A percentile compares a stretch with the other conserved stretches of the same genome.
These are phyloP conservation scores for Dicerorhinus sumatrensis DNA, from an alignment of 2,113 vertebrate genomes.

Conservation along the genomic window DNA sequence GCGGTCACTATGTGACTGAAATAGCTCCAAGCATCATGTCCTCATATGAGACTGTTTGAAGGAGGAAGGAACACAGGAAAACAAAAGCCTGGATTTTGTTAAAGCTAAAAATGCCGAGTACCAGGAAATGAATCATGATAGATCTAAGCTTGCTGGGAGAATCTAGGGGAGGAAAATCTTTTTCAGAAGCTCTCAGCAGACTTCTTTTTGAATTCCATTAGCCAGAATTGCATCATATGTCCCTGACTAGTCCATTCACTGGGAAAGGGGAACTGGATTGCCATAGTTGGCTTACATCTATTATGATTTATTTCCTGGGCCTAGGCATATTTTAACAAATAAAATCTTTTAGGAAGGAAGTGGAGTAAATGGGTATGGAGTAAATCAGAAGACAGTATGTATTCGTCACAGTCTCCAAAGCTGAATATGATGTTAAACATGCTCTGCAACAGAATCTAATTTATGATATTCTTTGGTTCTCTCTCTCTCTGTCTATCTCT, in stretches of 20 bases:
- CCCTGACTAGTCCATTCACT: neutral
- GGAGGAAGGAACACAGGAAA: slow-evolving; percentile 66
- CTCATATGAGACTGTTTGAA: slow-evolving; percentile 53
- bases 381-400: neutral
- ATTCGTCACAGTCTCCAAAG: neutral
- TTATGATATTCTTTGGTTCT: neutral
- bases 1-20: slow-evolving; percentile 62
- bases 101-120: slow-evolving; percentile 47
- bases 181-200: slow-evolving; percentile 11
- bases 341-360: slow-evolving; percentile 20
- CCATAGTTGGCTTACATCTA: neutral
- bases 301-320: neutral
- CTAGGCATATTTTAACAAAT: neutral
- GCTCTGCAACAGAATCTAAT: neutral
- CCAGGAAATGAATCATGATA: slow-evolving; percentile 46
- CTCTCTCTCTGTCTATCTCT: neutral
- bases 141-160: slow-evolving; percentile 33
- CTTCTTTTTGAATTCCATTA: slow-evolving; percentile 36
- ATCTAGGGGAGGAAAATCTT: slow-evolving; percentile 36
- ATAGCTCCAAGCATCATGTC: slow-evolving; percentile 51
- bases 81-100: slow-evolving; percentile 64
- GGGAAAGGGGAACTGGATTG: slow-evolving; percentile 9
- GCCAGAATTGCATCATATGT: slow-evolving; percentile 12
- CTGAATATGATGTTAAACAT: neutral
- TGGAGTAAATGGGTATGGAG: neutral